Evolutionary conservation across 2,797 vertebrate species (phyloP).

Genomic region (Rhinichthys osculus): DNA sequence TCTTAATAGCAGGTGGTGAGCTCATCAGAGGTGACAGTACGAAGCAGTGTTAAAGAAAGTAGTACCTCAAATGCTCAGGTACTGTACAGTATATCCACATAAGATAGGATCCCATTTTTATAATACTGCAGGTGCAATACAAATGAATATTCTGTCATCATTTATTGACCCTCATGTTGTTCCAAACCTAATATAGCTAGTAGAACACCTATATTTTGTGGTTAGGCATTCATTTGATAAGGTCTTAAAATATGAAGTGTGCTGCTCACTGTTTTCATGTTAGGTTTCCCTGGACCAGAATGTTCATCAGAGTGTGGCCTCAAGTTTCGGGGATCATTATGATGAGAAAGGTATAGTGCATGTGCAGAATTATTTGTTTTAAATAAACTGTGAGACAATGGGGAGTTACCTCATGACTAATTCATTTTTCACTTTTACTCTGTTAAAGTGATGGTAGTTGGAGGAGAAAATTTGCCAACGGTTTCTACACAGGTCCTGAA

Average conservation of each 20-base stretch:
- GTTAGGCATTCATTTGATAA: not conserved
- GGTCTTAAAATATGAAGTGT: conserved; percentile 33
- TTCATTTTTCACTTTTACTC: not conserved
- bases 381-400: not conserved
- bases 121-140: not conserved
- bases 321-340: conserved; percentile 76
- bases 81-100: not conserved
- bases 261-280: conserved; percentile 52
- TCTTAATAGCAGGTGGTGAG: conserved; percentile 80
- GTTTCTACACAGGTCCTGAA: conserved; percentile 92
- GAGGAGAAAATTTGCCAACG: conserved; percentile 87
- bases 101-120: not conserved
- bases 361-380: not conserved
- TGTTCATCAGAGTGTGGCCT: conserved; percentile 72
- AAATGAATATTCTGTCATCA: not conserved
- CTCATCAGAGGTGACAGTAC: conserved; percentile 79
- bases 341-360: conserved; percentile 77
- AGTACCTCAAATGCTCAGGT: conserved; percentile 80
- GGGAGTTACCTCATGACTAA: not conserved
- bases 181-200: not conserved
- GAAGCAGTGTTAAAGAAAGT: conserved; percentile 77
- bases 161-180: not conserved
- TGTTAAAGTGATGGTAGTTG: conserved; percentile 77
- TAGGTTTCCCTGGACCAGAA: conserved; percentile 77
- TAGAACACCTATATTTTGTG: not conserved